Conservation (phyloP, 1,140 invertebrate species). For the Neodiprion fabricii region DNA sequence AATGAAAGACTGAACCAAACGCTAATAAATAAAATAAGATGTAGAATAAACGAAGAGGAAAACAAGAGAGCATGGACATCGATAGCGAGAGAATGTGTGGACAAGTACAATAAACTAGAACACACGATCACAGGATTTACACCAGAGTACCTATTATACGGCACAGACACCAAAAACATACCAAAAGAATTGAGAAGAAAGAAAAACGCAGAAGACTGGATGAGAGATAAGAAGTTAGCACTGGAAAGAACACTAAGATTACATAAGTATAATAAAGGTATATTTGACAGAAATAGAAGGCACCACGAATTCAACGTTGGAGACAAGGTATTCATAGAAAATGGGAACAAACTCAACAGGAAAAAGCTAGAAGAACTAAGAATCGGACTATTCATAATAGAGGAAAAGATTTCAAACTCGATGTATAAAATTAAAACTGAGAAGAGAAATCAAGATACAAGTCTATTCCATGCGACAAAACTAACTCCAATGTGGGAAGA, state of each 20-base stretch:
- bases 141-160: constrained; percentile 3
- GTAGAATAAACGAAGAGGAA: constrained; percentile 12
- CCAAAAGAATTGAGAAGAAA: background rate
- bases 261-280: constrained; percentile 20
- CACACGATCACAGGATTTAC: constrained; percentile 6
- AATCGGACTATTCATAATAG: constrained; percentile 22
- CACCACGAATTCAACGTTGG: constrained; percentile 26
- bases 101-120: constrained; percentile 2
- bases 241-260: constrained; percentile 13
- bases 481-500: constrained; percentile 12
- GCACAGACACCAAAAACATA: background rate
- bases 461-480: constrained; percentile 17
- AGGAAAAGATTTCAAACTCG: constrained; percentile 22
- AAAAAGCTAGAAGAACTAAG: constrained; percentile 24
- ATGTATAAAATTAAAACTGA: constrained; percentile 21
- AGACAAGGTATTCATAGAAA: constrained; percentile 26
- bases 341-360: constrained; percentile 26
- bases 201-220: background rate
- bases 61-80: constrained; percentile 12
- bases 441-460: constrained; percentile 11
- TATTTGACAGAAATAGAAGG: constrained; percentile 30
- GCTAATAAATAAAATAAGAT: constrained; percentile 10
- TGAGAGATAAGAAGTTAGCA: constrained; percentile 1
- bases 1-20: background rate
- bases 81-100: background rate